Evolutionary conservation across 2,888 invertebrate species (phyloP).

Genomic region (Pogonocherus hispidulus): DNA sequence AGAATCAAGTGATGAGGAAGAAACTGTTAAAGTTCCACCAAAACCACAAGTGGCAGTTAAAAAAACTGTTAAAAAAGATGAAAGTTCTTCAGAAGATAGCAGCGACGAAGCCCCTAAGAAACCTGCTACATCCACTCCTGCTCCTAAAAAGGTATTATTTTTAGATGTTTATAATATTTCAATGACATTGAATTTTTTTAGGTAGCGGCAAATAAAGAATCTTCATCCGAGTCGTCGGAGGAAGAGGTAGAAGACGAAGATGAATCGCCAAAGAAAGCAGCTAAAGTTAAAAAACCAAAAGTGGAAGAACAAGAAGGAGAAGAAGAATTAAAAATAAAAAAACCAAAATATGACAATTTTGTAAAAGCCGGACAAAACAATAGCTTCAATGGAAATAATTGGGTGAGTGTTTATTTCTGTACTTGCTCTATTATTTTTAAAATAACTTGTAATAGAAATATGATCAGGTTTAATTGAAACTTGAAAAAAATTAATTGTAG

Average conservation of each 20-base stretch:
- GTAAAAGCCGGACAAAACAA: constrained; percentile 73
- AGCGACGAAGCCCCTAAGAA: constrained; percentile 51
- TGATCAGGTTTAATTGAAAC: too few species aligned
- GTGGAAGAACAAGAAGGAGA: constrained; percentile 57
- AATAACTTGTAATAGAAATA: background rate
- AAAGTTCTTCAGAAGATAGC: constrained; percentile 60
- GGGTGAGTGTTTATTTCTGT: constrained; percentile 19
- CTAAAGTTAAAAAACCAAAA: constrained; percentile 68
- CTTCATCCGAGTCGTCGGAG: constrained; percentile 61
- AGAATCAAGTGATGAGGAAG: constrained; percentile 65
- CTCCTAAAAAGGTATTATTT: constrained; percentile 51
- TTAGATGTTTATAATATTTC: too few species aligned
- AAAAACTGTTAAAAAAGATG: constrained; percentile 53
- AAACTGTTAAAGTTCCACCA: constrained; percentile 45
- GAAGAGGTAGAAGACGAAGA: constrained; percentile 54
- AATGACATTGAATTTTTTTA: too few species aligned
- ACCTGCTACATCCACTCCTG: constrained; percentile 52
- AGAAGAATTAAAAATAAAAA: constrained; percentile 67
- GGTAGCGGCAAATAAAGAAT: constrained; percentile 64
- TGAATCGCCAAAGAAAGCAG: constrained; percentile 20
- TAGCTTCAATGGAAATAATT: constrained; percentile 59
- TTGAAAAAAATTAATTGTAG: too few species aligned
- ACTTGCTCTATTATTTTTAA: background rate
- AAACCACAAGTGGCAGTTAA: constrained; percentile 29
- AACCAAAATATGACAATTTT: constrained; percentile 78